phyloP scores from a whole-genome alignment of 2,797 vertebrate genomes.

The Myotis findleyi region DNA sequence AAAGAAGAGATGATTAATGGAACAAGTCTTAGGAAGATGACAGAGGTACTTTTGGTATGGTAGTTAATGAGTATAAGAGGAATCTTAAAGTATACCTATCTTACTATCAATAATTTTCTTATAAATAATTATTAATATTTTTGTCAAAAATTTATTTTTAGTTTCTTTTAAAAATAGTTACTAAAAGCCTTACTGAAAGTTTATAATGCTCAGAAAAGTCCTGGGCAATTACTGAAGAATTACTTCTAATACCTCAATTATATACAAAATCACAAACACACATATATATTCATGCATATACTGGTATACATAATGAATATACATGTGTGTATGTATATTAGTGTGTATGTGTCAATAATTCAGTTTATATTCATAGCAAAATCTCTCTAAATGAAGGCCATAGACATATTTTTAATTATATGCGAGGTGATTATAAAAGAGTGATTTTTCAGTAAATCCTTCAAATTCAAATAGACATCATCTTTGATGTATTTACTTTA shows the following conservation, averaged over 20 bases:
- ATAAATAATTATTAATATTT: constrained; percentile 36
- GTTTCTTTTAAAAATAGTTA: constrained; percentile 40
- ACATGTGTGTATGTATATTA: not conserved
- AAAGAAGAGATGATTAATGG: not conserved
- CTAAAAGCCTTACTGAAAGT: constrained; percentile 23
- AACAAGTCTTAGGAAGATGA: not conserved
- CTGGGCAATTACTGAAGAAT: not conserved
- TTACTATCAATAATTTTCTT: constrained; percentile 26
- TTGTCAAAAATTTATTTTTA: not conserved
- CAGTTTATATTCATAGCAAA: not conserved
- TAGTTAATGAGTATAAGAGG: not conserved
- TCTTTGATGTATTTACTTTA: not conserved
- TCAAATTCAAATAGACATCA: not conserved
- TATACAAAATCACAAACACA: not conserved
- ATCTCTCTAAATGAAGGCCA: constrained; percentile 14
- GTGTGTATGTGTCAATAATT: not conserved
- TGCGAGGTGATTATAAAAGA: not conserved
- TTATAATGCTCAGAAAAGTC: constrained; percentile 21
- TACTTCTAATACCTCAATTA: constrained; percentile 27
- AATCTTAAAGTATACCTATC: constrained; percentile 9
- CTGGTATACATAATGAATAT: not conserved
- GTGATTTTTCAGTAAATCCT: not conserved
- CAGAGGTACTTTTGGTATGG: not conserved
- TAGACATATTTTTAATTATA: not conserved
- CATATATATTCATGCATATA: not conserved